Base-by-base conservation (phyloP, 2,797 vertebrate species). In the Phylloscopus collybita region DNA sequence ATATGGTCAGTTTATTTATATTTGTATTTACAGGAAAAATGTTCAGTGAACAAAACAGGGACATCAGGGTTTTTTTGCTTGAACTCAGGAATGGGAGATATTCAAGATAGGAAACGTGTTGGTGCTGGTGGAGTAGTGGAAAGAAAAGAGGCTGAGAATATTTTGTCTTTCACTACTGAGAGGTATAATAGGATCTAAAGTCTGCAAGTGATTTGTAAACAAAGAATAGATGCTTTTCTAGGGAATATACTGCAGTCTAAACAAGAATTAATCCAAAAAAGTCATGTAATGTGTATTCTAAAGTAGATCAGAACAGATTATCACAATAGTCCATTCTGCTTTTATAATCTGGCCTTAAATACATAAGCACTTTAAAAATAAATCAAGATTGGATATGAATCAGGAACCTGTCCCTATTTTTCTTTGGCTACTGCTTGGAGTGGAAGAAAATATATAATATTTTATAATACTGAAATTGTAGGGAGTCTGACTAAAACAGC, bases 221-320 rank as follows among this genome's bases (percentile, higher is more conserved):
- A 90, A 95, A 95, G 44, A 90, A 69, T 84, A 47, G 45, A 91
- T 71, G 38, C 49, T 94, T 88, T 90, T 65, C 76, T 69, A 88
- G 80, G 92, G 88, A 94, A 95, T 84, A 94, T 90, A 96, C 44
- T 81, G 50, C 44, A 79, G 59, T 66, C 93, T 88, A 92, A 88
- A 95, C 69, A 86, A 72, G 93, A 95, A 90, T 79, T 95, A 96
- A 95, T 96, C 83, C 88, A 59, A 91, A 85, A 86, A 91, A 86
- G 44, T 69, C n/a, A 95, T 94, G 92, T 96, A 90, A 95, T 75
- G 73, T 90, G 72, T 65, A 92, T 88, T 88, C 66, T 92, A 94
- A 86, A 95, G 95, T n/a, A 95, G 95, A 97, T 96, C 80, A 95
- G 56, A 90, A 88, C 30, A 95, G 94, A 96, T 97, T 95, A 96